phyloP scores from a whole-genome alignment of 2,113 vertebrate species.

The Phaethon lepturus region DNA sequence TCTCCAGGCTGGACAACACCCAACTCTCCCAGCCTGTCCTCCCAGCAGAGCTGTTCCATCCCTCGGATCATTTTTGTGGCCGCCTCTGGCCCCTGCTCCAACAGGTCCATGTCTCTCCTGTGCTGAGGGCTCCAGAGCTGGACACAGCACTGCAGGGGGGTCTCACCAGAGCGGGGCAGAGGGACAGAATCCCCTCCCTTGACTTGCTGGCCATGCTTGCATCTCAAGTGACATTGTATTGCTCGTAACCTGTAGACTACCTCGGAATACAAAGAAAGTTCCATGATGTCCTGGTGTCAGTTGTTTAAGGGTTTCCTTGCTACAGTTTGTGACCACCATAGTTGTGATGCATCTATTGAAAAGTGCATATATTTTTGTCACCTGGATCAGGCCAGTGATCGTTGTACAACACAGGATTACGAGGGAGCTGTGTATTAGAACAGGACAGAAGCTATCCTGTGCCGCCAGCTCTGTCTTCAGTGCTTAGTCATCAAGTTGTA shows the following conservation, averaged over 20 bases:
- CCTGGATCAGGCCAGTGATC: background rate
- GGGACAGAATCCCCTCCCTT: no score
- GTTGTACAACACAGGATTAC: rapidly evolving
- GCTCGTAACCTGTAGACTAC: background rate
- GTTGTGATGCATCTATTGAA: background rate
- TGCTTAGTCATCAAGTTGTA: rapidly evolving
- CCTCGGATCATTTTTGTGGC: no score
- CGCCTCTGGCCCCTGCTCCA: no score
- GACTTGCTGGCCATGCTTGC: background rate
- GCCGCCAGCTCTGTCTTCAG: background rate
- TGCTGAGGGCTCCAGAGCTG: no score
- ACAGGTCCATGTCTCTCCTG: no score
- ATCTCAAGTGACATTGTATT: rapidly evolving
- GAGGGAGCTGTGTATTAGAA: no score
- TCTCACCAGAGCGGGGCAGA: no score
- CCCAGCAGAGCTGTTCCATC: no score
- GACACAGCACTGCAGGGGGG: no score
- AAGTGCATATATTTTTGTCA: background rate
- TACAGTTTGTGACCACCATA: rapidly evolving
- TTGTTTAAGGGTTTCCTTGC: background rate
- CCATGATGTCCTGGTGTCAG: background rate
- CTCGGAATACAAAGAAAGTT: background rate
- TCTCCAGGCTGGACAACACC: no score
- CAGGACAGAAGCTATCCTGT: rapidly evolving
- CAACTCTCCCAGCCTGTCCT: no score